Conservation (phyloP, 2,888 invertebrate species). For the Polymixis lichenea region DNA sequence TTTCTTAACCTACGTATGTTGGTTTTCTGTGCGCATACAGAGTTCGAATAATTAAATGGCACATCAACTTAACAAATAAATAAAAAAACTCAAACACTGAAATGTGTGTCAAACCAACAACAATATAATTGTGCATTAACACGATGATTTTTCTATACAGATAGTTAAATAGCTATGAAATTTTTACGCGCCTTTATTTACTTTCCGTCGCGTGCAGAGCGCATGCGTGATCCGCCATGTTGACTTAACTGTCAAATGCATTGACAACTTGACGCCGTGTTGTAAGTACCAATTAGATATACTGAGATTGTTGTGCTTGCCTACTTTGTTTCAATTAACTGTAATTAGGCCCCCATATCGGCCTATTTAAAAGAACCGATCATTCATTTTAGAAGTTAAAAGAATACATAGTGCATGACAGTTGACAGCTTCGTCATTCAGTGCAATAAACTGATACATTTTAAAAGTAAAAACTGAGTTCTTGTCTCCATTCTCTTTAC, state of each 20-base stretch:
- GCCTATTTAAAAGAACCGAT: constrained; percentile 11
- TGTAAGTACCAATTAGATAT: constrained; percentile 48
- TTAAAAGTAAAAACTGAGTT: not conserved
- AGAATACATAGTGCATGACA: constrained; percentile 11
- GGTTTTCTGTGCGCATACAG: not conserved
- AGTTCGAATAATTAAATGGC: constrained; percentile 7
- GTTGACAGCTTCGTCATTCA: constrained; percentile 15
- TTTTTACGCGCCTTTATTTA: constrained; percentile 58
- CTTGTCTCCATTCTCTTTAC: not conserved
- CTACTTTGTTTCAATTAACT: constrained; percentile 50
- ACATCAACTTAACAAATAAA: constrained; percentile 18
- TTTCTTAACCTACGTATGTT: not conserved
- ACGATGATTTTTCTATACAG: constrained; percentile 25
- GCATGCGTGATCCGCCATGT: constrained; percentile 69
- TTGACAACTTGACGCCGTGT: constrained; percentile 72
- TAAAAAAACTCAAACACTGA: constrained; percentile 17
- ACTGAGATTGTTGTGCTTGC: constrained; percentile 11
- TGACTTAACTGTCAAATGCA: constrained; percentile 82
- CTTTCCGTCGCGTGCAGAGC: constrained; percentile 39
- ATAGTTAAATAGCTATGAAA: constrained; percentile 37
- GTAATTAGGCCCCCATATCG: constrained; percentile 23
- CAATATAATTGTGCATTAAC: constrained; percentile 43
- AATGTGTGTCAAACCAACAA: constrained; percentile 26
- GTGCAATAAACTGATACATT: not conserved
- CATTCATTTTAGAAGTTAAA: constrained; percentile 12